Percentiles rank a stretch among this genome's conserved stretches.
Conservation (phyloP, 2,113 vertebrate species). For the Hippocampus guttulatus region DNA sequence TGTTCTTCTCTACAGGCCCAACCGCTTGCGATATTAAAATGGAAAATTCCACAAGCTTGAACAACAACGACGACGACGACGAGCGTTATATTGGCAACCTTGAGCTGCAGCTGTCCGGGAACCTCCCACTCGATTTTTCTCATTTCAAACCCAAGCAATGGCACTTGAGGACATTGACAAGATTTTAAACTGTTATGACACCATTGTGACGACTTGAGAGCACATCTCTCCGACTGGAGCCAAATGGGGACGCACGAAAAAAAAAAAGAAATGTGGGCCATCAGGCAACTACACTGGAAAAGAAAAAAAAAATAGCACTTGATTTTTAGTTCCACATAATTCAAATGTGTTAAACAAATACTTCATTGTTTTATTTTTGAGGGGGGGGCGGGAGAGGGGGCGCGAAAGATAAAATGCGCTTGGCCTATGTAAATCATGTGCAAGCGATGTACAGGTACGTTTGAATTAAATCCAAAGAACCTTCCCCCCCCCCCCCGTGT, state of each 20-base stretch:
- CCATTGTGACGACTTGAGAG: not conserved
- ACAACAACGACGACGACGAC: not conserved
- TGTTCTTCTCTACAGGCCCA: slow-evolving; percentile 1
- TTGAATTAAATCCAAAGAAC: too few relatives aligned
- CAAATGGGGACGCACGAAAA: too few relatives aligned
- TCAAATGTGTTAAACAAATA: too few relatives aligned
- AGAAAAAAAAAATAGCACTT: too few relatives aligned
- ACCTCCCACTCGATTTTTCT: not conserved
- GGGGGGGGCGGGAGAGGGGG: too few relatives aligned
- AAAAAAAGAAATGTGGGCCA: too few relatives aligned
- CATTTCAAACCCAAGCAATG: not conserved
- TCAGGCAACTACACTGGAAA: not conserved
- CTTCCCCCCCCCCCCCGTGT: too few relatives aligned
- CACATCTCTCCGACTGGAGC: not conserved
- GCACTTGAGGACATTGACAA: not conserved
- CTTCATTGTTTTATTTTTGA: too few relatives aligned
- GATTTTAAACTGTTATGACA: not conserved
- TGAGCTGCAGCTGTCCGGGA: not conserved
- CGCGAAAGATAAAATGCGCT: too few relatives aligned
- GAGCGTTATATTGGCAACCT: not conserved
- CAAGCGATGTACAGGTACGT: too few relatives aligned
- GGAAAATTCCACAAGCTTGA: not conserved
- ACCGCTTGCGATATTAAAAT: not conserved
- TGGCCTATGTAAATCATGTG: too few relatives aligned
- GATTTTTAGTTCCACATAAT: too few relatives aligned